These are phyloP conservation scores for Poliocrania exsul DNA, from an alignment of 2,797 vertebrate genomes.

Conservation along the genomic window DNA sequence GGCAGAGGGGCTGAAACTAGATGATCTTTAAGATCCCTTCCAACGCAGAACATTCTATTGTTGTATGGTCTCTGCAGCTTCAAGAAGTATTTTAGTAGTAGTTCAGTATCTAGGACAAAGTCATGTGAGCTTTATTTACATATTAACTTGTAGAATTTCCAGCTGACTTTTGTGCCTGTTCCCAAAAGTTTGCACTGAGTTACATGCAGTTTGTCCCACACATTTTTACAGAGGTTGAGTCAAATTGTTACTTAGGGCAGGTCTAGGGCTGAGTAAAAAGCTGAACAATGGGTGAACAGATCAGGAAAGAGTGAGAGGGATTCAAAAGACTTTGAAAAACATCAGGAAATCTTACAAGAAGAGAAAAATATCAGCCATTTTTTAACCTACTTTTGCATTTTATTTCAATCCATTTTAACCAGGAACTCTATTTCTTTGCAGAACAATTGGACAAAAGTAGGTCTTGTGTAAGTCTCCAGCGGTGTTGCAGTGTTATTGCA, in stretches of 20 bases:
- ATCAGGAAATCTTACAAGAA: conserved; percentile 12
- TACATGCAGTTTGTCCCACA: neutral
- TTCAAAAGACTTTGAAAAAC: conserved; percentile 29
- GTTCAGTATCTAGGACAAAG: neutral
- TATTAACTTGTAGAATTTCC: neutral
- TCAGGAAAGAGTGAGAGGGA: neutral
- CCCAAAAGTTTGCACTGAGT: neutral
- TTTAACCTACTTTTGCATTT: conserved; percentile 46
- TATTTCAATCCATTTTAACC: conserved; percentile 21
- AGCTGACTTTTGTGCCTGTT: neutral
- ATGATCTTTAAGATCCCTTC: neutral
- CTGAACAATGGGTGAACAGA: neutral
- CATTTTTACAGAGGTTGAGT: neutral
- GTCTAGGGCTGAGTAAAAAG: neutral
- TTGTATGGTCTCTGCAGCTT: neutral
- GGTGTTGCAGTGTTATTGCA: conserved; percentile 8
- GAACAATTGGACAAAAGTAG: conserved; percentile 41
- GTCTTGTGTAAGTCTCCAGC: conserved; percentile 3
- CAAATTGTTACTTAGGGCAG: neutral
- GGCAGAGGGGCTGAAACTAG: neutral
- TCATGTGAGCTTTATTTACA: neutral
- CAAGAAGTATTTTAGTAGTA: neutral
- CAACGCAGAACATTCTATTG: neutral
- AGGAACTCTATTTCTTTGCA: conserved; percentile 30
- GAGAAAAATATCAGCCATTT: neutral